Evolutionary conservation across 2,888 invertebrate species (phyloP).

Genomic region (Nemurella pictetii): DNA sequence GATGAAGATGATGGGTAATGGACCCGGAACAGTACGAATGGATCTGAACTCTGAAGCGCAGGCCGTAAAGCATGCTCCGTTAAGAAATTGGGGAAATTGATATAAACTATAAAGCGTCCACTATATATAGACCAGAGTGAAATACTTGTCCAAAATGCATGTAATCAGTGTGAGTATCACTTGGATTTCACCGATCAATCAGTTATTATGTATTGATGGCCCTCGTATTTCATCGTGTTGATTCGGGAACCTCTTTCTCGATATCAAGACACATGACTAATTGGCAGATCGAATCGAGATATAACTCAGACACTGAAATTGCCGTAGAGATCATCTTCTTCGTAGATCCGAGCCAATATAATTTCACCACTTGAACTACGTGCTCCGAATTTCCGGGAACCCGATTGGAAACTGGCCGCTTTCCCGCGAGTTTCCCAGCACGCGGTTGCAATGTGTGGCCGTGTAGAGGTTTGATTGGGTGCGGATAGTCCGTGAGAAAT

Average conservation of each 20-base stretch:
- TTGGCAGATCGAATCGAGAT: not conserved
- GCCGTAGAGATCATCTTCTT: not conserved
- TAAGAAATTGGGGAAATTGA: not conserved
- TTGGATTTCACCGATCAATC: not conserved
- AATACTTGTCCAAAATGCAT: not conserved
- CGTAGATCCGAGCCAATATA: not conserved
- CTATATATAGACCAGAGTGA: too few relatives aligned
- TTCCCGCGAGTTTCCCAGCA: not conserved
- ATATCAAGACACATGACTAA: not conserved
- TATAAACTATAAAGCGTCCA: not conserved
- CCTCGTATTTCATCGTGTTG: not conserved
- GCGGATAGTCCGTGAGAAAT: slow-evolving; percentile 18
- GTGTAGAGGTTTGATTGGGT: slow-evolving; percentile 11
- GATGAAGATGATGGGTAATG: too few relatives aligned
- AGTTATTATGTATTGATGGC: not conserved
- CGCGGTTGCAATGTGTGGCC: not conserved
- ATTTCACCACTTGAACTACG: not conserved
- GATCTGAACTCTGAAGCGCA: not conserved
- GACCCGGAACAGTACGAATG: not conserved
- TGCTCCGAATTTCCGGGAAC: not conserved
- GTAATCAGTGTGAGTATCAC: not conserved
- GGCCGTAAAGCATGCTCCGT: too few relatives aligned
- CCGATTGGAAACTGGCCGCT: not conserved
- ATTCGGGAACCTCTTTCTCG: not conserved
- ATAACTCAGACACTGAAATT: not conserved